Evolutionary conservation across 2,797 vertebrate genomes (phyloP), one percentile per base, ranked within the genome.

Genomic region (Dryobates pubescens): DNA sequence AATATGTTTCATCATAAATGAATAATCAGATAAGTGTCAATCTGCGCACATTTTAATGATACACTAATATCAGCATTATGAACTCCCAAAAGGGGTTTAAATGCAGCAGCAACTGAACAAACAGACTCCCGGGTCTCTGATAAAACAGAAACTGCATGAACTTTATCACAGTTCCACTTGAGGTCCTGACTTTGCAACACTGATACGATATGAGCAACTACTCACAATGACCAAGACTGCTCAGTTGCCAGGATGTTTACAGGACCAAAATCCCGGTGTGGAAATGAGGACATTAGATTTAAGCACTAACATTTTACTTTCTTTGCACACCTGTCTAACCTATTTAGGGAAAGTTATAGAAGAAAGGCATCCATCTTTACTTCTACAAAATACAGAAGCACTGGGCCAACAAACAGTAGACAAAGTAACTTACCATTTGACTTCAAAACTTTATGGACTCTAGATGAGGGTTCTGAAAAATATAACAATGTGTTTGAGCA

Each of bases 371-470:
- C 41, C 63, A 34, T 41, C 15, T 78, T 63, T 24, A 64, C 8
- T 70, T 87, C 51, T 79, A 72, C 36, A 68, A 69, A 62, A 32
- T 54, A 62, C 24, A 70, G 54, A 80, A 88, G 20, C 19, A 76
- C 5, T 12, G 30, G 7, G 17, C 34, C 7, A 67, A 49, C n/a
- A 63, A 78, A 30, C 29, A 89, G 32, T 32, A 77, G 5, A 85
- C 2, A 7, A 85, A 89, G 19, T 26, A 95, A 98, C 97, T 98
- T 97, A 97, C 98, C 98, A 7, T 98, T 98, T 94, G 98, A 97
- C 95, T 99, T 99, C 76, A 98, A 97, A 91, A 98, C 98, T 98
- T 99, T 99, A 96, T 99, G 97, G 84, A 98, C 96, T 97, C 98
- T 98, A 9, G 99, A 99, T 8, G 99, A 98, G 61, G 99, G 99